Evolutionary conservation across 2,888 invertebrate species (phyloP), one percentile per base, ranked within the genome.

Genomic region (Acrocera orbiculus): DNA sequence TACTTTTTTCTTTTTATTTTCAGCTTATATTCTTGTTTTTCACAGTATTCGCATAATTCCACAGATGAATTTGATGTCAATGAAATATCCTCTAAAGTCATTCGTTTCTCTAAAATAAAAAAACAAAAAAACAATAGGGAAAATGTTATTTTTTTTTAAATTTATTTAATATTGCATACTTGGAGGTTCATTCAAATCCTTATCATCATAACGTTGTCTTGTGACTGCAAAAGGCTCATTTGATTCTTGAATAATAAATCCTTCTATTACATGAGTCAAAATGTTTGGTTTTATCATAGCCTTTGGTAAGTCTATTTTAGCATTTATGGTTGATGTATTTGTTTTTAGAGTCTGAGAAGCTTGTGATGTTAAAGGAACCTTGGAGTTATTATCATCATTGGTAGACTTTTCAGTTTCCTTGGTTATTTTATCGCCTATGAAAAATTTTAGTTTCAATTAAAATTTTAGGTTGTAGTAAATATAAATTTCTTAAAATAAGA

Each of bases 271-370:
- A 55, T 95, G 95, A 0, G 93, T 93, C 32, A 95, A 64, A 6
- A 95, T 86, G 53, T 90, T 89, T 0, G 92, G 92, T 55, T 90
- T 92, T 10, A 92, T 89, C 75, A 90, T 80, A 2, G 89, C 90
- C 56, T 86, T 85, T 13, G 83, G 83, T 23, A 82, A 65, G 54
- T 51, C 56, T 33, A 50, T 58, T 36, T 53, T 64, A 49, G 30
- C 10, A 10, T 59, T 59, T 3, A 57, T 55, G 5, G 24, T 10
- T n/a, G n/a, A n/a, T n/a, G n/a, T n/a, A n/a, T n/a, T n/a, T n/a
- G n/a, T n/a, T n/a, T n/a, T n/a, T n/a, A n/a, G n/a, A n/a, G n/a
- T n/a, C n/a, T n/a, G n/a, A n/a, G n/a, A n/a, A n/a, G n/a, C n/a
- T n/a, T n/a, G n/a, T n/a, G n/a, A n/a, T n/a, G n/a, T n/a, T n/a